Percentiles rank a stretch among this genome's conserved stretches.
phyloP scores from a whole-genome alignment of 2,888 invertebrate genomes.

The Nyleta sp. region DNA sequence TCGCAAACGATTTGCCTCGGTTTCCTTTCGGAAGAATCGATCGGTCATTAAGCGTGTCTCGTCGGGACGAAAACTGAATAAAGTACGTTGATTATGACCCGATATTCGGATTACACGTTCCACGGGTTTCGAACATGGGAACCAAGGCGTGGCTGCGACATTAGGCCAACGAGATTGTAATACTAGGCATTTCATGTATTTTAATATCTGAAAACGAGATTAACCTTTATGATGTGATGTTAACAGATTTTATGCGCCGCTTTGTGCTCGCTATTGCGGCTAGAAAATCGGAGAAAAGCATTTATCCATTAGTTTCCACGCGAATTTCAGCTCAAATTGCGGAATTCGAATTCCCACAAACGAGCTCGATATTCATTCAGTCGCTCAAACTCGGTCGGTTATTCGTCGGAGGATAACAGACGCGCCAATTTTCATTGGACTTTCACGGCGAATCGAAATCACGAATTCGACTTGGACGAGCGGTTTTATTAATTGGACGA shows the following conservation, averaged over 20 bases:
- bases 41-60: conserved; percentile 14
- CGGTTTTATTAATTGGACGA: conserved; percentile 9
- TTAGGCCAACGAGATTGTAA: conserved; percentile 44
- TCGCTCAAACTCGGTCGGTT: background rate
- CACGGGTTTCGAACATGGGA: conserved; percentile 36
- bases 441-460: conserved; percentile 3
- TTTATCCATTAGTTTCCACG: conserved; percentile 12
- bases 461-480: background rate
- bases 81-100: conserved; percentile 27
- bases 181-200: conserved; percentile 44
- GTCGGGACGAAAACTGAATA: conserved; percentile 23
- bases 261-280: background rate
- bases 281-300: conserved; percentile 24
- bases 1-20: background rate
- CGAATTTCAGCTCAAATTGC: conserved; percentile 30
- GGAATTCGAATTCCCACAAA: conserved; percentile 21
- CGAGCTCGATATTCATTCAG: conserved; percentile 16
- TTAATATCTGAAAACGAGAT: conserved; percentile 47
- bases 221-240: conserved; percentile 48
- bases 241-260: conserved; percentile 41
- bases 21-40: conserved; percentile 8
- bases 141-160: conserved; percentile 47
- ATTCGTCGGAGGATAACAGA: background rate
- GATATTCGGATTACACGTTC: conserved; percentile 42
- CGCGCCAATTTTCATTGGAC: conserved; percentile 9